Evolutionary conservation across 2,797 vertebrate species (phyloP), one percentile per base, ranked within the genome.

Genomic region (Mycteria americana): DNA sequence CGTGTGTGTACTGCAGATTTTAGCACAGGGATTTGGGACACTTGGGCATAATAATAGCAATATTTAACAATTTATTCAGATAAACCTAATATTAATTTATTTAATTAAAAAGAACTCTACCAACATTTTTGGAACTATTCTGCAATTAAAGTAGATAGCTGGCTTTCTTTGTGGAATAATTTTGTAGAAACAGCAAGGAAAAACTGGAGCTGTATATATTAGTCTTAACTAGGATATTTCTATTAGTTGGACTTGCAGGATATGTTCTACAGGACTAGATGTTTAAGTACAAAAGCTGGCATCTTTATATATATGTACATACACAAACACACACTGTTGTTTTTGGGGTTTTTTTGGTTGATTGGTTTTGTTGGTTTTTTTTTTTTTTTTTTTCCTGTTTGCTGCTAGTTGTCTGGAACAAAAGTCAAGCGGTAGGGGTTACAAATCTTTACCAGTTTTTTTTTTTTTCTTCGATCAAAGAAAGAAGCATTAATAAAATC

Each of bases 61-160:
- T 99, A 99, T 99, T 99, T 99, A 99, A 99, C 99, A 99, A 96
- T 98, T 98, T 98, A 98, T 98, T 98, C 98, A 98, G 98, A 98
- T 98, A 98, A 98, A 97, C 98, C 98, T 99, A 99, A 99, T 99
- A 99, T 99, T 99, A 99, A 99, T 99, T 99, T 99, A 99, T 99
- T 99, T 98, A 99, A 99, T 98, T 98, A 99, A 98, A 99, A 97
- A 97, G 94, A 98, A 98, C 98, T 98, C 98, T 99, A 98, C 98
- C 99, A 92, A 98, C 97, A 82, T 96, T 92, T 96, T 96, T 92
- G 93, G 98, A 98, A 98, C 96, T 97, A 97, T 98, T 98, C 98
- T 98, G 97, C 98, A 98, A 97, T 97, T 96, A 96, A 97, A 98
- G 97, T 96, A 98, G 97, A 95, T 97, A 93, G 67, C 96, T 92